These are phyloP conservation scores for Lanistes nyassanus DNA, from an alignment of 1,140 invertebrate genomes.

Conservation along the genomic window DNA sequence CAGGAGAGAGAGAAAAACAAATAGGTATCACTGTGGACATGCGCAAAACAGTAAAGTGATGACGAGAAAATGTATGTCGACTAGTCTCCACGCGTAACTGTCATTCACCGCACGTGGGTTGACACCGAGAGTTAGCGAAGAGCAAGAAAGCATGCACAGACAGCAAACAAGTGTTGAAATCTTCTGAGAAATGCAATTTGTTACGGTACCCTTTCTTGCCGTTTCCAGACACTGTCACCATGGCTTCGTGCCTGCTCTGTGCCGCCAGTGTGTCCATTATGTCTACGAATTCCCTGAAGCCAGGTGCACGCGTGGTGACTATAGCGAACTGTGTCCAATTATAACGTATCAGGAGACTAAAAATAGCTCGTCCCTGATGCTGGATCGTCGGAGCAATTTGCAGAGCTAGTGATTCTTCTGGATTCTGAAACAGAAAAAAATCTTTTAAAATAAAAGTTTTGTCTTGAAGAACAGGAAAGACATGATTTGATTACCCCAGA, in stretches of 20 bases:
- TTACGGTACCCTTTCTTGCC: conserved; percentile 17
- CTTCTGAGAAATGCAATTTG: background rate
- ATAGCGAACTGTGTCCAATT: conserved; percentile 97
- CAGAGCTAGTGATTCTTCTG: conserved; percentile 66
- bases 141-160: background rate
- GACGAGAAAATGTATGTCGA: no score
- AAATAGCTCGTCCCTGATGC: conserved; percentile 92
- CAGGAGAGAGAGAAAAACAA: conserved; percentile 10
- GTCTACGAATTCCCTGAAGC: conserved; percentile 94
- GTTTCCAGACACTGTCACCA: conserved; percentile 10
- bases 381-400: conserved; percentile 93
- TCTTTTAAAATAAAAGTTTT: background rate
- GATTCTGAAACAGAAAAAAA: conserved; percentile 34
- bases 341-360: conserved; percentile 91
- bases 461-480: background rate
- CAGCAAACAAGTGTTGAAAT: background rate
- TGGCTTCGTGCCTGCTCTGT: conserved; percentile 15
- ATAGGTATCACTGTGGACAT: no score
- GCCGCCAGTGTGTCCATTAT: conserved; percentile 75
- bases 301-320: conserved; percentile 84
- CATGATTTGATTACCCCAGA: background rate
- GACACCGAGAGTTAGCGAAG: no score
- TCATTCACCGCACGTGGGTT: no score
- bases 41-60: no score
- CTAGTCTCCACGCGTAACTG: no score